These are phyloP conservation scores for Potorous gilbertii DNA, from an alignment of 2,797 vertebrate genomes.

Conservation along the genomic window DNA sequence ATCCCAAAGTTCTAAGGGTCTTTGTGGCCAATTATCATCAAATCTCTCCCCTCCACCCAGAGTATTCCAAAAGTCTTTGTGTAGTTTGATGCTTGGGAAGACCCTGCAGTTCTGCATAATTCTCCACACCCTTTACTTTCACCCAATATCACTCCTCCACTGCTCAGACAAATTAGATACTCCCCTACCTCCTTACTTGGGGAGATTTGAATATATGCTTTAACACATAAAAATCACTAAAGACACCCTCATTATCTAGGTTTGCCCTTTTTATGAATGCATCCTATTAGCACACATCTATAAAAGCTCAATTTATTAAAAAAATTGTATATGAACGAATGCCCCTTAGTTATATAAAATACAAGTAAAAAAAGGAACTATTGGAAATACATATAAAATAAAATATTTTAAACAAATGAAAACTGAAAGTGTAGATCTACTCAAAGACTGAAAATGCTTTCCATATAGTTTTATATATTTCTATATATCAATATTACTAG, in stretches of 20 bases:
- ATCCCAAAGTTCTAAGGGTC: background rate
- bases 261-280: background rate
- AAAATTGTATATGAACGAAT: background rate
- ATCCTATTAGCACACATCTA: background rate
- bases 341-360: slow-evolving; percentile 20
- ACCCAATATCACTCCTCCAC: background rate
- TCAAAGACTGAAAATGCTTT: slow-evolving; percentile 17
- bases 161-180: background rate
- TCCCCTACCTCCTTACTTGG: background rate
- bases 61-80: background rate
- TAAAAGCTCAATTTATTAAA: background rate
- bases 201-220: background rate
- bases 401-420: background rate
- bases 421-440: background rate
- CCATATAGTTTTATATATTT: slow-evolving; percentile 56
- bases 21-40: background rate
- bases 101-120: background rate
- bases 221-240: background rate
- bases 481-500: slow-evolving; percentile 74
- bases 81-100: background rate
- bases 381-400: slow-evolving; percentile 1
- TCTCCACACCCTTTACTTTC: background rate
- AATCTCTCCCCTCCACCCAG: background rate
- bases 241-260: background rate
- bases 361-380: slow-evolving; percentile 51